phyloP scores from a whole-genome alignment of 1,140 invertebrate genomes.

The Lethrus apterus region DNA sequence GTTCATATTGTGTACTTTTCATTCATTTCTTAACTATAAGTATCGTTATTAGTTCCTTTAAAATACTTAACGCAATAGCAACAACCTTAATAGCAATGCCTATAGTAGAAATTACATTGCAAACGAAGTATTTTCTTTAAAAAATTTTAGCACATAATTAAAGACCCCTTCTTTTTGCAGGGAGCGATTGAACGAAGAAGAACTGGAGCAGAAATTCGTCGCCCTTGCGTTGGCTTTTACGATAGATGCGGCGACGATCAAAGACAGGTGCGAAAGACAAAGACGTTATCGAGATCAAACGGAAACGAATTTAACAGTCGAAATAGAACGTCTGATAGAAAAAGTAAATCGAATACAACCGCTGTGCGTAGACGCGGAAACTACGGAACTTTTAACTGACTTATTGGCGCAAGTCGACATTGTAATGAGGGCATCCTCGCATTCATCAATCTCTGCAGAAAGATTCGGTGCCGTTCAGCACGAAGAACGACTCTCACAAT shows the following conservation, averaged over 20 bases:
- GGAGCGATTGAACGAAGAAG: constrained; percentile 33
- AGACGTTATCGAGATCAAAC: constrained; percentile 36
- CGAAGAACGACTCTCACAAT: constrained; percentile 34
- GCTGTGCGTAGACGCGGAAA: constrained; percentile 36
- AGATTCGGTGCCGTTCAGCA: constrained; percentile 39
- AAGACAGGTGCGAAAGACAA: constrained; percentile 35
- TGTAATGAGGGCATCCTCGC: constrained; percentile 30
- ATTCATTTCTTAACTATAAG: too few relatives aligned
- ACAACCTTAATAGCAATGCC: too few relatives aligned
- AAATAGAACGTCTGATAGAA: constrained; percentile 34
- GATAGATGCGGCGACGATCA: constrained; percentile 36
- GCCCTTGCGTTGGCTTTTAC: constrained; percentile 36
- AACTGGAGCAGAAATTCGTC: constrained; percentile 38
- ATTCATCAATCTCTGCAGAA: constrained; percentile 34
- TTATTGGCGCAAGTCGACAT: constrained; percentile 32
- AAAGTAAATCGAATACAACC: constrained; percentile 31
- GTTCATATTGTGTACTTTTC: too few relatives aligned
- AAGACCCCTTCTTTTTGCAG: constrained; percentile 20
- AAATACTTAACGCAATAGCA: too few relatives aligned
- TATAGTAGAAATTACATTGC: too few relatives aligned
- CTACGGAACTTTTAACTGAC: constrained; percentile 31
- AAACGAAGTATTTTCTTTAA: too few relatives aligned
- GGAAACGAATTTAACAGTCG: constrained; percentile 34
- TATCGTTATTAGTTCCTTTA: too few relatives aligned
- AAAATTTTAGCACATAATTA: too few relatives aligned